Evolutionary conservation across 2,888 invertebrate genomes (phyloP).

Genomic region (Xylophagus ater): DNA sequence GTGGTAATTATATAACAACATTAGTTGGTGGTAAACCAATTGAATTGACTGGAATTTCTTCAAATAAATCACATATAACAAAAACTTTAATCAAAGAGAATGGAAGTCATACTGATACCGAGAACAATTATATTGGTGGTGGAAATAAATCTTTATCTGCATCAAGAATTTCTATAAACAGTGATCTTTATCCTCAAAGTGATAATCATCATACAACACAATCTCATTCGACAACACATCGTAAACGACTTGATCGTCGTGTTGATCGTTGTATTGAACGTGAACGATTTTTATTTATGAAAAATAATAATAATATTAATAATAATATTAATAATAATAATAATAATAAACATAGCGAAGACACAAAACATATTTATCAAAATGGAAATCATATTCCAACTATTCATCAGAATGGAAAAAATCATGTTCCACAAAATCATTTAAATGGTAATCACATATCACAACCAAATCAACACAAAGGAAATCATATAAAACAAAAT

Average conservation of each 20-base stretch:
- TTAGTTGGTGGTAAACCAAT: constrained; percentile 47
- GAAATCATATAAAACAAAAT: too few species aligned
- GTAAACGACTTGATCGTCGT: constrained; percentile 28
- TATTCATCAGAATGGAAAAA: constrained; percentile 8
- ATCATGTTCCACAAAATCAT: too few species aligned
- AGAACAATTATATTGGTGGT: constrained; percentile 19
- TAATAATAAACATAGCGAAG: constrained; percentile 10
- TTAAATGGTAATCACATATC: too few species aligned
- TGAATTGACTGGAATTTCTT: constrained; percentile 28
- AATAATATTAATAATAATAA: too few species aligned
- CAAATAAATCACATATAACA: constrained; percentile 25
- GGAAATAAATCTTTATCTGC: constrained; percentile 33
- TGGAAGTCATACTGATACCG: constrained; percentile 22
- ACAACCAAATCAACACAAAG: too few species aligned
- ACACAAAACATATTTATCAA: constrained; percentile 12
- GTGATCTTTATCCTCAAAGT: constrained; percentile 27
- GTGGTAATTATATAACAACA: constrained; percentile 69
- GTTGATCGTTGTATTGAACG: too few species aligned
- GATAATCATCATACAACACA: constrained; percentile 1
- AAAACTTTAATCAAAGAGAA: constrained; percentile 36
- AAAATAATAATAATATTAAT: constrained; percentile 4
- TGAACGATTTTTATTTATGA: neutral
- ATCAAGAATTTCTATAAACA: constrained; percentile 38
- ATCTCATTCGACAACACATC: constrained; percentile 26
- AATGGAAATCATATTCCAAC: neutral